Evolutionary conservation across 2,113 vertebrate genomes (phyloP).

Genomic region (Dolichallabes microphthalmus): DNA sequence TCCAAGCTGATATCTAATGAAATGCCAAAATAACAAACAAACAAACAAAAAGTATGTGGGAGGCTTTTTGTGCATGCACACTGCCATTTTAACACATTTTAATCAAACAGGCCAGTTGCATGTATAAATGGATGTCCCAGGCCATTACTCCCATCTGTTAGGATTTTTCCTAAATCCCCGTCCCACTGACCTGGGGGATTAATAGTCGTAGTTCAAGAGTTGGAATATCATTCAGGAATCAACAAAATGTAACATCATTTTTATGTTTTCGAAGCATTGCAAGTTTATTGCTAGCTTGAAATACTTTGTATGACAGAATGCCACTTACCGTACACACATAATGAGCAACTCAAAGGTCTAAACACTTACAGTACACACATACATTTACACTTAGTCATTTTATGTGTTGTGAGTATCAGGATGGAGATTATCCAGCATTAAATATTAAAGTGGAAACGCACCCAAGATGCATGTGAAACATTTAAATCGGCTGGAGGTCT

Average conservation of each 20-base stretch:
- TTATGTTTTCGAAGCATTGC: background rate
- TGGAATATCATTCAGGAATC: background rate
- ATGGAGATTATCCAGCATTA: background rate
- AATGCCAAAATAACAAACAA: background rate
- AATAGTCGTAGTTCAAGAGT: background rate
- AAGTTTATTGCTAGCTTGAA: background rate
- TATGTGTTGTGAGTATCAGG: background rate
- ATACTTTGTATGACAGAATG: background rate
- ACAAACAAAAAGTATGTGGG: too few relatives aligned
- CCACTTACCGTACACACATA: background rate
- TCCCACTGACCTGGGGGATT: background rate
- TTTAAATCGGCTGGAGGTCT: background rate
- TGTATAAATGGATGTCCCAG: background rate
- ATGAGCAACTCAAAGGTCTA: background rate
- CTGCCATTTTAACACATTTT: background rate
- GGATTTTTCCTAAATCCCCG: background rate
- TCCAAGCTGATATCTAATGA: background rate
- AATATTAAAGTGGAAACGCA: background rate
- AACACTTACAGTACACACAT: background rate
- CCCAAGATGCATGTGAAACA: background rate
- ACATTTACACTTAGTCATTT: background rate
- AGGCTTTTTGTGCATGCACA: too few relatives aligned
- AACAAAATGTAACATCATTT: background rate
- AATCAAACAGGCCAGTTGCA: background rate
- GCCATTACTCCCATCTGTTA: background rate